Evolutionary conservation across 2,888 invertebrate genomes (phyloP), one percentile per base, ranked within the genome.

Genomic region (Nymphalis c-album): DNA sequence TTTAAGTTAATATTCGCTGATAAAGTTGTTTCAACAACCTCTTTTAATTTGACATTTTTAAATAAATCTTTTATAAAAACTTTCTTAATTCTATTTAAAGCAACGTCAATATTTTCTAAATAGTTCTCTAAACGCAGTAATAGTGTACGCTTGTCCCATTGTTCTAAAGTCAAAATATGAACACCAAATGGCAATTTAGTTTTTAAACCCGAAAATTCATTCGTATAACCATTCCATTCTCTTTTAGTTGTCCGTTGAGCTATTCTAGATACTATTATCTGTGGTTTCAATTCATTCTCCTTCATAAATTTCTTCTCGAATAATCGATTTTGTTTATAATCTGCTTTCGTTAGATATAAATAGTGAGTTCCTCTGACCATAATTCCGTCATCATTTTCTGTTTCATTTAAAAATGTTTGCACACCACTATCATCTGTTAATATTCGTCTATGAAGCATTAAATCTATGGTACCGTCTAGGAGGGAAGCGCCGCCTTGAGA

Each of bases 371-470:
- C 90, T 50, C 85, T 71, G 0, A 85, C 78, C 0, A 78, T 71
- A 0, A 85, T 69, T 0, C 85, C 85, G 47, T 76, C 46, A 0
- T 68, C 80, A 0, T 75, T 46, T 2, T 80, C 78, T 0, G 84
- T 86, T 53, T 88, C 88, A 63, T 89, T 87, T 0, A 88, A 7
- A 31, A 48, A 68, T 0, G 76, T 66, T 4, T 72, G 59, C 0
- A 78, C 51, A 0, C 78, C 79, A 0, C 94, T 95, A 83, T 98
- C 98, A 76, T 98, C 98, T 17, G 94, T 93, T 0, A 97, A 81
- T 18, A 97, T 90, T 60, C 97, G 92, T 68, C 99, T 93, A 78
- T 98, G 98, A 0, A 98, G 86, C 96, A 97, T 96, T 0, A 97
- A 75, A 81, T 97, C 97, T 0, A 97, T 78, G 72, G 94, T 88